A percentile compares a stretch with the other conserved stretches of the same genome.
Conservation (phyloP, 2,888 invertebrate species). For the Tetrapedia diversipes region DNA sequence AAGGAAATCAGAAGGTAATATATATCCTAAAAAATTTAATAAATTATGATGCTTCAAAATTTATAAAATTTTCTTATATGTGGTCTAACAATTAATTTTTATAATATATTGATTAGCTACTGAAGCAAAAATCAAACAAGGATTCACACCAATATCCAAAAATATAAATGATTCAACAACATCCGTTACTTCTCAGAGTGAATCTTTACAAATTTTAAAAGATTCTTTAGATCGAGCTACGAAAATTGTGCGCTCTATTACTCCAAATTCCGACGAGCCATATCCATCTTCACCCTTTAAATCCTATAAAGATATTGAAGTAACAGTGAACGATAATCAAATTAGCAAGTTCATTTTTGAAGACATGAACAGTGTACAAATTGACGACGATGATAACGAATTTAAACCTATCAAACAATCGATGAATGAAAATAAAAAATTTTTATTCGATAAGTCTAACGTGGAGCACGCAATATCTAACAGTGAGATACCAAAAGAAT, state of each 20-base stretch:
- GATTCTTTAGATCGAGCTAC: slow-evolving; percentile 76
- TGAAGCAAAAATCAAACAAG: slow-evolving; percentile 18
- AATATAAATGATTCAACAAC: background rate
- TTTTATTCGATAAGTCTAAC: slow-evolving; percentile 24
- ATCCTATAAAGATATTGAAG: slow-evolving; percentile 43
- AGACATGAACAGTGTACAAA: slow-evolving; percentile 59
- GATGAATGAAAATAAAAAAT: slow-evolving; percentile 33
- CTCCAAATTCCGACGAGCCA: slow-evolving; percentile 51
- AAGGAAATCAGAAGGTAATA: slow-evolving; percentile 43
- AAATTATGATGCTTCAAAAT: background rate
- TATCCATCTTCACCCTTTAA: slow-evolving; percentile 53
- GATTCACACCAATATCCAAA: background rate
- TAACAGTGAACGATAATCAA: slow-evolving; percentile 30
- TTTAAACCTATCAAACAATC: slow-evolving; percentile 69
- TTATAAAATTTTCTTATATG: background rate
- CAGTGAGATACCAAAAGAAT: background rate
- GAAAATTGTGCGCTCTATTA: slow-evolving; percentile 67
- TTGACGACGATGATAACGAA: slow-evolving; percentile 47
- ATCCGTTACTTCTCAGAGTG: slow-evolving; percentile 24
- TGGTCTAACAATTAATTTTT: slow-evolving; percentile 4
- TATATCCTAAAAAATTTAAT: slow-evolving; percentile 2
- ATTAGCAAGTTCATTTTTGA: slow-evolving; percentile 65
- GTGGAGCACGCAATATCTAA: background rate
- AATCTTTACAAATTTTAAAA: slow-evolving; percentile 69
- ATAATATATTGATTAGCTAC: slow-evolving; percentile 4